Percentiles rank a stretch among this genome's conserved stretches.
Evolutionary conservation across 2,113 vertebrate genomes (phyloP).

Genomic region (Ceyx margarethae): DNA sequence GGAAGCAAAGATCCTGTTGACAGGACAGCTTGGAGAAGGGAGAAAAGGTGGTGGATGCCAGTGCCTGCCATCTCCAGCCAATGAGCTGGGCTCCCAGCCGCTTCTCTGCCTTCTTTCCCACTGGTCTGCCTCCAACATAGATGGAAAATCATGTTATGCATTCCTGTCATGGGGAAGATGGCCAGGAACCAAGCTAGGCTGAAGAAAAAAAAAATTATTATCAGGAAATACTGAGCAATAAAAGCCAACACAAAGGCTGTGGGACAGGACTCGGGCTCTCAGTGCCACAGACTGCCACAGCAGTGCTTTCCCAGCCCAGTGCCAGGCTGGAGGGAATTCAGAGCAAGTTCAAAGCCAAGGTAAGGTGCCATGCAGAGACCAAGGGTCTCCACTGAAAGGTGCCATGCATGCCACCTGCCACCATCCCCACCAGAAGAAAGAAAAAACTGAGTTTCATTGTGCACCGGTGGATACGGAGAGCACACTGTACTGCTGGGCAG

Average conservation of each 20-base stretch:
- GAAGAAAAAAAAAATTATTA: not conserved
- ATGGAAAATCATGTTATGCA: conserved; percentile 10
- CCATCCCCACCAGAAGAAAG: not conserved
- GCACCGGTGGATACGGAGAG: rapidly evolving
- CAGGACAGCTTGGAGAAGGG: not conserved
- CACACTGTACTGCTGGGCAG: not conserved
- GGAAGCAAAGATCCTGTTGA: not conserved
- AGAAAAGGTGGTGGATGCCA: not conserved
- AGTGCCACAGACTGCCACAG: conserved; percentile 19
- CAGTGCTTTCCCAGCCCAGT: conserved; percentile 24
- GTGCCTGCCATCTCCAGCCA: not conserved
- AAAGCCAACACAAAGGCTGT: not conserved
- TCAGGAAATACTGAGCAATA: conserved; percentile 27
- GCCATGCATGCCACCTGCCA: not conserved
- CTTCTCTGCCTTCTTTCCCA: not conserved
- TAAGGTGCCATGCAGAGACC: conserved; percentile 31
- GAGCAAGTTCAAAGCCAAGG: conserved; percentile 29
- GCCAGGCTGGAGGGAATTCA: conserved; percentile 15
- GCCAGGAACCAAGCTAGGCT: not conserved
- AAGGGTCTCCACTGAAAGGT: conserved; percentile 19
- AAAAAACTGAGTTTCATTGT: not conserved
- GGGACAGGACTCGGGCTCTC: not conserved
- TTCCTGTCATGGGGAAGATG: conserved; percentile 8
- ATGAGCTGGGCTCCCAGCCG: not conserved
- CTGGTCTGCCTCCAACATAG: not conserved